Conservation (phyloP, 2,888 invertebrate genomes). For the Drosophila basisetae region DNA sequence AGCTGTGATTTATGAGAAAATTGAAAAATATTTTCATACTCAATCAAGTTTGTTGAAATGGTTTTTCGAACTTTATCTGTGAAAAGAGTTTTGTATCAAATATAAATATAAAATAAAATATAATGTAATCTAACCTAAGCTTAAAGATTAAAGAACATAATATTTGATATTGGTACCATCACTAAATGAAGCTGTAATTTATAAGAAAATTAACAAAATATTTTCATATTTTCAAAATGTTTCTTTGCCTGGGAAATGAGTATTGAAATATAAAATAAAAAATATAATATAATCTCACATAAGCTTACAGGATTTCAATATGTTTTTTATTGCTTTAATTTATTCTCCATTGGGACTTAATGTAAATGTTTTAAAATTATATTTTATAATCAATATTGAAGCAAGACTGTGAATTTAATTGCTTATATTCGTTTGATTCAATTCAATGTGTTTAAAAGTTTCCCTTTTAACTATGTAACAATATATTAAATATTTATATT, state of each 20-base stretch:
- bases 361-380: background rate
- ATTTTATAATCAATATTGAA: constrained; percentile 44
- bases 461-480: constrained; percentile 38
- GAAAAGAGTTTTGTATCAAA: background rate
- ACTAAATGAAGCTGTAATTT: background rate
- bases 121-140: background rate
- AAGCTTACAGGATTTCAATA: background rate
- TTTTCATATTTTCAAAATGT: background rate
- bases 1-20: background rate
- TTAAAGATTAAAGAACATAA: background rate
- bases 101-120: background rate
- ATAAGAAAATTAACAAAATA: background rate
- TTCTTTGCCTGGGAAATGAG: background rate
- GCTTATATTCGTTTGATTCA: constrained; percentile 57
- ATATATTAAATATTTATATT: constrained; percentile 56
- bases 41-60: background rate
- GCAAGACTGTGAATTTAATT: constrained; percentile 64
- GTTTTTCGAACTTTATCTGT: background rate
- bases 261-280: background rate
- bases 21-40: background rate
- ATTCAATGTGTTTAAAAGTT: constrained; percentile 32
- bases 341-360: constrained; percentile 1
- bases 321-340: constrained; percentile 12
- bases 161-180: constrained; percentile 10
- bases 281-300: background rate